Evolutionary conservation across 2,888 invertebrate species (phyloP).

Genomic region (Plagiodera versicolora): DNA sequence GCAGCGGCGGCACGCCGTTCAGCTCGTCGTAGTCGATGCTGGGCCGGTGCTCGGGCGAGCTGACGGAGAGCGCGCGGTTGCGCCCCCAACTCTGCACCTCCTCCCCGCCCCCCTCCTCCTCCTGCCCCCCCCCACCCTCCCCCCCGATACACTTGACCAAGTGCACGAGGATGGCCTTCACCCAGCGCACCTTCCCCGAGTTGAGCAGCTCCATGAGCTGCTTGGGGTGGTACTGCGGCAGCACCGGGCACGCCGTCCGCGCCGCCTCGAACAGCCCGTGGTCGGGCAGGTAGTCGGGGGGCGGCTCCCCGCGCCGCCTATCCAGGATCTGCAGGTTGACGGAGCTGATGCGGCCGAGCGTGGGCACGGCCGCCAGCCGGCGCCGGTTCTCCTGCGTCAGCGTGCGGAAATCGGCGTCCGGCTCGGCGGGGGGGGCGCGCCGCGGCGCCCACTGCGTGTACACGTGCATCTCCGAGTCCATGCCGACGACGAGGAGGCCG

Average conservation of each 20-base stretch:
- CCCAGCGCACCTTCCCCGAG: constrained; percentile 95
- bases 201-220: constrained; percentile 97
- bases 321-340: constrained; percentile 81
- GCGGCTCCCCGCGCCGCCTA: constrained; percentile 57
- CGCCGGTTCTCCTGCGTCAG: constrained; percentile 70
- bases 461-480: constrained; percentile 99
- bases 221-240: constrained; percentile 99
- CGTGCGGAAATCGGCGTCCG: constrained; percentile 68
- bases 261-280: constrained; percentile 97
- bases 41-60: constrained; percentile 80
- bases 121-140: constrained; percentile 55
- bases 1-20: constrained; percentile 96
- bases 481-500: constrained; percentile 96
- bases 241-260: constrained; percentile 92
- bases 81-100: constrained; percentile 78
- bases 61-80: constrained; percentile 85
- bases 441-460: constrained; percentile 97
- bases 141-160: constrained; percentile 76
- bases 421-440: constrained; percentile 52
- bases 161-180: constrained; percentile 97
- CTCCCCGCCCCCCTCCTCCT: constrained; percentile 55
- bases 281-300: constrained; percentile 85
- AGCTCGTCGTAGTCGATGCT: constrained; percentile 93
- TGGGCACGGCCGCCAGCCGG: constrained; percentile 60
- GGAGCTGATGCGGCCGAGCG: constrained; percentile 80